Base-by-base conservation (phyloP, 2,113 vertebrate species). In the Pavo muticus region DNA sequence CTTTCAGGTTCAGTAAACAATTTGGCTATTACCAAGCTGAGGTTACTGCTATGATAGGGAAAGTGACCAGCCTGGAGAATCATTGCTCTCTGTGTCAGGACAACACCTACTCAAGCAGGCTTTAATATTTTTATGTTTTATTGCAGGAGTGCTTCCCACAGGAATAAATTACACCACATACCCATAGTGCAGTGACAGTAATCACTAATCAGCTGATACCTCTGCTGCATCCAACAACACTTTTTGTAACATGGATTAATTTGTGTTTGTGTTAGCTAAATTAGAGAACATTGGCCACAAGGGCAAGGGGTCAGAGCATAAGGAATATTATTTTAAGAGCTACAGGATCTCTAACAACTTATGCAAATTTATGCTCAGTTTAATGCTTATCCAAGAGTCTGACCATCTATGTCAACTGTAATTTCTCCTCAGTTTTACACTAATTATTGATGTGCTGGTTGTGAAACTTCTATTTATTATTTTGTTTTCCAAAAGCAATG, bases 1-100 rank as follows among this genome's bases (percentile, higher is more conserved):
- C n/a, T 86, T 91, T 79, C 64, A 85, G 82, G 37, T 92, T 97
- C 78, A 89, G 72, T 63, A 87, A 94, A 84, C 37, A 69, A 87
- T 91, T 89, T 8, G 14, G 40, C 76, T 80, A 45, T 87, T 89
- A 94, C 30, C 10, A 67, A 89, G n/a, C 27, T 68, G n/a, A 72
- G 64, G 35, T 57, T 92, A 80, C 81, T 87, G 45, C 88, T 81
- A 29, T 56, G 52, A 89, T 63, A 35, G 88, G 50, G 76, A 67
- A 75, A 81, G 21, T 29, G 79, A 91, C 40, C 54, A 82, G 32
- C 29, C 44, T 95, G 56, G 81, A 78, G 52, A 80, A 86, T 68
- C 40, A 50, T 67, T 94, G 52, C 48, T 93, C 15, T 84, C 68
- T 39, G 32, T 67, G 40, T 0, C 1, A 61, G 14, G 14, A 72